These are phyloP conservation scores for Ormyrus pomaceus DNA, from an alignment of 2,888 invertebrate genomes.

Conservation along the genomic window DNA sequence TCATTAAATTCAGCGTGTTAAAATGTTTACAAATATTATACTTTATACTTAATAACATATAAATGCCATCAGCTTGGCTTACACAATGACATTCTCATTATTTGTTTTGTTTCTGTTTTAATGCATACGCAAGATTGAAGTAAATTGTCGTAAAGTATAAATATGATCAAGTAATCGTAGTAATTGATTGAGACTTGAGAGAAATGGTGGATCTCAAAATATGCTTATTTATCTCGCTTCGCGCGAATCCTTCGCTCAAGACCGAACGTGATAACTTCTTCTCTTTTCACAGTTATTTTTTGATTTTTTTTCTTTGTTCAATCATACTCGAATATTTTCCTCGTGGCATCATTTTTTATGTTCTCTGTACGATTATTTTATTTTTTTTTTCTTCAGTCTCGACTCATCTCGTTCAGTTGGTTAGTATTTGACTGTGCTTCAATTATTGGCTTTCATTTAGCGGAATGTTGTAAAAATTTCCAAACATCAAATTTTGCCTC, in stretches of 20 bases:
- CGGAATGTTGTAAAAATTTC: slow-evolving; percentile 53
- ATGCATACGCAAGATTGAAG: slow-evolving; percentile 75
- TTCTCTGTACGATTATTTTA: slow-evolving; percentile 23
- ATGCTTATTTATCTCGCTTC: slow-evolving; percentile 63
- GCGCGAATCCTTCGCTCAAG: slow-evolving; percentile 29
- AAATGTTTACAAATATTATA: slow-evolving; percentile 21
- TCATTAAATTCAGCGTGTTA: neutral
- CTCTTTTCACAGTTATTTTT: slow-evolving; percentile 7
- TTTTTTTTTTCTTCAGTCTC: slow-evolving; percentile 38
- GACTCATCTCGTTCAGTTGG: slow-evolving; percentile 43
- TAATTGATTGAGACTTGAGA: slow-evolving; percentile 70
- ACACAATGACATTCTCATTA: slow-evolving; percentile 72
- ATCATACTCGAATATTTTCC: slow-evolving; percentile 25
- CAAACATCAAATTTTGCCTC: slow-evolving; percentile 47
- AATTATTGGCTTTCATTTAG: slow-evolving; percentile 54
- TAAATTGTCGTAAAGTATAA: slow-evolving; percentile 75
- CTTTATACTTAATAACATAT: slow-evolving; percentile 47
- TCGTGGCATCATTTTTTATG: slow-evolving; percentile 41
- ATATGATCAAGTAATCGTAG: slow-evolving; percentile 74
- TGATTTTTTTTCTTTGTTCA: slow-evolving; percentile 3
- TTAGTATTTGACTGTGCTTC: slow-evolving; percentile 55
- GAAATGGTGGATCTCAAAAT: slow-evolving; percentile 74
- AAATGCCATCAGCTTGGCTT: slow-evolving; percentile 73
- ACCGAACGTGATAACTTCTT: slow-evolving; percentile 31
- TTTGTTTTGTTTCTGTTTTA: slow-evolving; percentile 70